Base-by-base conservation (phyloP, 2,113 vertebrate species). In the Perca flavescens region DNA sequence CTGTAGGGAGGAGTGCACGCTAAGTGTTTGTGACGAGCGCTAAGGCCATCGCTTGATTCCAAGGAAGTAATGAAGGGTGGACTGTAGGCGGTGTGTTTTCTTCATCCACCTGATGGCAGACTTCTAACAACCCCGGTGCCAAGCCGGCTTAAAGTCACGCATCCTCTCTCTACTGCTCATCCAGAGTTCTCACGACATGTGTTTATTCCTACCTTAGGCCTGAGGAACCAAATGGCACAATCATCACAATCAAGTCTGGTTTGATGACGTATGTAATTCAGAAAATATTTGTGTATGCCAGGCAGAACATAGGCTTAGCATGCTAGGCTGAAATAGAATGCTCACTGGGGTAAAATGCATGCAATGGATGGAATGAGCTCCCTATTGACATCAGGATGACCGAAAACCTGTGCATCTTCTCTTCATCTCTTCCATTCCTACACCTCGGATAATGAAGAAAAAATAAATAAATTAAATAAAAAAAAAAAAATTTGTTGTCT, bases 61-160 rank as follows among this genome's bases (percentile, higher is more conserved):
- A 93, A 91, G 90, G 86, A 89, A 92, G 89, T 94, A 93, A 94
- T 92, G 92, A 88, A 91, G 88, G 82, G 77, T 61, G 74, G 80
- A 79, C 83, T 77, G 82, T 19, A 74, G 82, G 88, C 83, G 14
- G 9, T 68, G 79, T 57, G 70, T 83, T 90, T 81, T 61, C 66
- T 84, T 16, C 63, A 50, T 84, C 85, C 57, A 89, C 86, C 88
- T 93, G 92, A 93, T 88, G 90, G 85, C 88, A 83, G 78, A 74
- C 91, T 81, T 88, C 76, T 91, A 90, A 92, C 89, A 87, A 90
- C 65, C 77, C 57, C 34, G 8, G 61, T 90, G 91, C 93, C 91
- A 91, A 76, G 56, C 31, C 31, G 25, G 88, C 75, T 93, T 84
- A 92, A 49, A 79, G 79, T 94, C 91, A 92, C 1, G 50, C 66